Base-by-base conservation (phyloP, 2,113 vertebrate genomes). In the Halichoeres trimaculatus region DNA sequence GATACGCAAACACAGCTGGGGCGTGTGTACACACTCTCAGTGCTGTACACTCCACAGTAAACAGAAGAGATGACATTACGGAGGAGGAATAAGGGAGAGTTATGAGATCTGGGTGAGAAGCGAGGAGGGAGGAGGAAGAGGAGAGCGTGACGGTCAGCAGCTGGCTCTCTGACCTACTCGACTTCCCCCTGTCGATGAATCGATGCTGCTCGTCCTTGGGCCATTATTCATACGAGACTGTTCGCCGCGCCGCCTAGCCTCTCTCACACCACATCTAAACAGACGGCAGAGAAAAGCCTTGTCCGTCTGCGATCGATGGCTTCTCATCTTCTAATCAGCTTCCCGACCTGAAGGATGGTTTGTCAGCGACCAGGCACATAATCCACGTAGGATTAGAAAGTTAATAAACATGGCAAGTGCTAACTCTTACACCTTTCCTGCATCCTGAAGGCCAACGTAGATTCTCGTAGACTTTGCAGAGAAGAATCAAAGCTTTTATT, bases 151-250 rank as follows among this genome's bases (percentile, higher is more conserved):
- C 63, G 73, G 80, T 90, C 81, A 90, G 89, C 86, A 88, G 85
- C 74, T 84, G 87, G 74, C 70, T 87, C 86, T 80, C 54, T 75
- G 83, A 74, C 75, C 83, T 69, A 70, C 82, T 84, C 61, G 13
- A 80, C 76, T 81, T 80, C 75, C 76, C 73, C 66, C 63, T 47
- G 85, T 88, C 76, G 40, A 91, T 88, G 83, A 90, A 92, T 92
- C 90, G 88, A 85, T 88, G 86, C 79, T 23, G 70, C 77, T 70
- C 81, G 87, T 91, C 91, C 89, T 90, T 91, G 84, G 86, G 87
- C 81, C 88, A 88, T 89, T 88, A 84, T 87, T 91, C 84, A 91
- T 83, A 85, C 10, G 62, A 84, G 80, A 45, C 69, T 54, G 40
- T 48, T 24, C 60, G 59, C 62, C 34, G 30, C 66, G 58, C 73